Evolutionary conservation across 2,113 vertebrate species (phyloP).

Genomic region (Synchiropus splendidus): DNA sequence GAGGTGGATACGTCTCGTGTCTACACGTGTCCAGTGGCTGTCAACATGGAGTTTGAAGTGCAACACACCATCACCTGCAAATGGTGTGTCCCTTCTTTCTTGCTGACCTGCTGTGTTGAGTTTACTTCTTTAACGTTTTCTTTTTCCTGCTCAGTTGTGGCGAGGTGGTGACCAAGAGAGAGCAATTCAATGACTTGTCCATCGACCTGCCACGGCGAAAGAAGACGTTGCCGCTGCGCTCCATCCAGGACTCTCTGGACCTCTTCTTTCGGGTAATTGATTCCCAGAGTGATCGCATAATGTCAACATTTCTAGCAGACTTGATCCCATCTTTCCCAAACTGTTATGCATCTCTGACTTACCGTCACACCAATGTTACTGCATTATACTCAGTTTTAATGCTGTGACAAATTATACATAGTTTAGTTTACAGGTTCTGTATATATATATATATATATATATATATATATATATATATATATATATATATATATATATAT

Average conservation of each 20-base stretch:
- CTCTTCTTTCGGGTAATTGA: constrained; percentile 86
- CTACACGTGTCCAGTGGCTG: constrained; percentile 89
- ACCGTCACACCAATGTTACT: too few species aligned
- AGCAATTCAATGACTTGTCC: constrained; percentile 95
- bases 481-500: too few species aligned
- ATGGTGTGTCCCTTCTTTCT: constrained; percentile 65
- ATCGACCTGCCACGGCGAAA: constrained; percentile 92
- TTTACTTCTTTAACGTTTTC: not conserved
- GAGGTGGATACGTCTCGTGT: constrained; percentile 77
- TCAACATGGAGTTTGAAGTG: constrained; percentile 96
- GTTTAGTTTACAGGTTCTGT: not conserved
- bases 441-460: too few species aligned
- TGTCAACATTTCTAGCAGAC: too few species aligned
- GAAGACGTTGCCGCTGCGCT: constrained; percentile 81
- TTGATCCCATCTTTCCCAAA: too few species aligned
- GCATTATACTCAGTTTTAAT: too few species aligned
- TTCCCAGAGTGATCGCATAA: too few species aligned
- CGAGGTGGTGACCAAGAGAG: constrained; percentile 87
- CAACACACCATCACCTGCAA: constrained; percentile 96
- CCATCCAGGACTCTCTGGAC: constrained; percentile 94
- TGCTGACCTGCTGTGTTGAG: not conserved
- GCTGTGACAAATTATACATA: constrained; percentile 3
- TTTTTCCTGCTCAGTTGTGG: constrained; percentile 71
- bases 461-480: too few species aligned
- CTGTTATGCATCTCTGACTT: too few species aligned